Evolutionary conservation across 2,888 invertebrate genomes (phyloP), one percentile per base, ranked within the genome.

Genomic region (Cryptus viduatorius): DNA sequence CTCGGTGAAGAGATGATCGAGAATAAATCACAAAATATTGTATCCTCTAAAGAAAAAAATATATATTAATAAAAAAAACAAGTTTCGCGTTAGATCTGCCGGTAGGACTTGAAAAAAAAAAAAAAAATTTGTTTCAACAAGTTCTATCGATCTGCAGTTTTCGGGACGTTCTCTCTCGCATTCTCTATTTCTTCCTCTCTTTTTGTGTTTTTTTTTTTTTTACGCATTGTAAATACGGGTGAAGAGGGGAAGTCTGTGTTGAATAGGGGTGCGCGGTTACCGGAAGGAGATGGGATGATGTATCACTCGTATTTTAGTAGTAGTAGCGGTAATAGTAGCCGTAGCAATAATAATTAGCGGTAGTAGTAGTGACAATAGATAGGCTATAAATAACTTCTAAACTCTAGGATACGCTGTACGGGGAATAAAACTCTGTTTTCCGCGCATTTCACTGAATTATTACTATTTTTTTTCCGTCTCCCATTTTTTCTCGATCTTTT

Each of bases 331-430:
- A 83, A 79, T 75, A 68, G 68, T 59, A 79, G 46, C 71, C 71
- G 42, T 65, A 71, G 53, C 76, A 73, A 50, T 61, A 79, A 76
- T 82, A 79, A 79, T 83, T 56, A 76, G 67, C 59, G 72, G 64
- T 83, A 72, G 69, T 64, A 75, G 53, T 83, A 83, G 75, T 69
- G 79, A 79, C 68, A 75, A 83, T 68, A 79, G 68, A 82, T 80
- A 82, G 44, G 64, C 81, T 81, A 69, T 69, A 73, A 80, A 75
- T 75, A 77, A 81, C 29, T 78, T 80, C 71, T 83, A 78, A 61
- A 77, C 37, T 80, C 71, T 68, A 77, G 48, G 67, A 76, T 83
- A 65, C 79, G 48, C 16, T 79, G 61, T 71, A 56, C 42, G 42
- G 14, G 73, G 56, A 69, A 48, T 67, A 69, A 72, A 64, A 77